Percentiles rank a stretch among this genome's conserved stretches.
These are phyloP conservation scores for Entomyzon cyanotis DNA, from an alignment of 2,113 vertebrate genomes.

Conservation along the genomic window DNA sequence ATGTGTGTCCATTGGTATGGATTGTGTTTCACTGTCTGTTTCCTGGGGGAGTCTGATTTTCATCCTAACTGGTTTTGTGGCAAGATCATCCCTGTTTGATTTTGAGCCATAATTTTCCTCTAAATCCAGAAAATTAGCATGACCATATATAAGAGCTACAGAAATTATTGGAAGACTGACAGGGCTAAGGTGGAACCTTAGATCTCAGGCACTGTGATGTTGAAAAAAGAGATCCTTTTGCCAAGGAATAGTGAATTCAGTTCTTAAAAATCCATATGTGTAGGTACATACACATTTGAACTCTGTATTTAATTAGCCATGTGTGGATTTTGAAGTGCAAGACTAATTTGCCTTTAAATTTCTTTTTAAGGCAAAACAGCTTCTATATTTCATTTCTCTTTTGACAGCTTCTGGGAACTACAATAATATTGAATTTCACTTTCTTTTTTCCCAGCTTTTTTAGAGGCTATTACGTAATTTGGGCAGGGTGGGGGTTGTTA, in stretches of 20 bases:
- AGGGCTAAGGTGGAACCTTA: background rate
- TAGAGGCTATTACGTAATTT: background rate
- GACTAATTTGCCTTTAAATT: background rate
- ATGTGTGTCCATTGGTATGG: background rate
- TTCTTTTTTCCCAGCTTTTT: conserved; percentile 17
- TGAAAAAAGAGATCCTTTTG: background rate
- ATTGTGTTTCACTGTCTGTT: background rate
- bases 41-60: background rate
- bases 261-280: background rate
- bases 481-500: background rate
- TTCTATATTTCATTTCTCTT: background rate
- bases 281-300: background rate
- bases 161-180: background rate
- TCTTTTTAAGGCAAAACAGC: background rate
- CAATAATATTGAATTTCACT: conserved; percentile 36
- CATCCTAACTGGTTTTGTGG: background rate
- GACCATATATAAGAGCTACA: background rate
- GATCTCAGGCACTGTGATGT: background rate
- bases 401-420: conserved; percentile 29
- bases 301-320: background rate
- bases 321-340: conserved; percentile 5
- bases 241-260: background rate
- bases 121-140: background rate
- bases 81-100: background rate
- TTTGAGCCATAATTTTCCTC: background rate